Base-by-base conservation (phyloP, 2,888 invertebrate species). In the Strigamia transsilvanica region DNA sequence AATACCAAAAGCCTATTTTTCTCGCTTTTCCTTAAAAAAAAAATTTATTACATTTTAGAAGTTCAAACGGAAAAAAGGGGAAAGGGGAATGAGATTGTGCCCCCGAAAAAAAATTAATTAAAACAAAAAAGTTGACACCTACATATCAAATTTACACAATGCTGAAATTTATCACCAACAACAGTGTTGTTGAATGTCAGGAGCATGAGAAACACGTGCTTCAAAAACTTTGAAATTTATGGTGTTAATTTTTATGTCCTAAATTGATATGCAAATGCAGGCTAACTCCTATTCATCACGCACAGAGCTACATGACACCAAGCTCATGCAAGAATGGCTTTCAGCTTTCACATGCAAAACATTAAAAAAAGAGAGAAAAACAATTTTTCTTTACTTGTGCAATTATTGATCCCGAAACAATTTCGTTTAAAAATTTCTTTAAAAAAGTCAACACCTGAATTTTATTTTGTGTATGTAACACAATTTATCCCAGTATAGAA, bases 221-320 rank as follows among this genome's bases (percentile, higher is more conserved):
- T 32, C 73, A 73, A 73, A 73, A 73, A 73, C 27, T 73, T 73
- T 73, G 27, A 27, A 73, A 73, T 73, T 73, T 73, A 73, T 73
- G 32, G 73, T 73, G 73, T 73, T 73, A 73, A 73, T 73, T 73
- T 73, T 73, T 73, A 32, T 73, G 73, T 73, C 73, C 73, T 32
- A 73, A 73, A 73, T 73, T 73, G 73, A 73, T 73, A 73, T 73
- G 73, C 73, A 73, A 73, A 73, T 73, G 73, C 73, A 73, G 73
- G 73, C 73, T 73, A 73, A 73, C 73, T 73, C 73, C 73, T 73
- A 73, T 73, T 73, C 73, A 73, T 73, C 73, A 73, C 73, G 32
- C 73, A 73, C 73, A 73, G 73, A 73, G 32, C 32, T 73, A 27
- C 32, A 73, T 73, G 73, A 73, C 73, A 73, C 73, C 73, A 73